Evolutionary conservation across 1,140 invertebrate species (phyloP).

Genomic region (Holotrichia oblita): DNA sequence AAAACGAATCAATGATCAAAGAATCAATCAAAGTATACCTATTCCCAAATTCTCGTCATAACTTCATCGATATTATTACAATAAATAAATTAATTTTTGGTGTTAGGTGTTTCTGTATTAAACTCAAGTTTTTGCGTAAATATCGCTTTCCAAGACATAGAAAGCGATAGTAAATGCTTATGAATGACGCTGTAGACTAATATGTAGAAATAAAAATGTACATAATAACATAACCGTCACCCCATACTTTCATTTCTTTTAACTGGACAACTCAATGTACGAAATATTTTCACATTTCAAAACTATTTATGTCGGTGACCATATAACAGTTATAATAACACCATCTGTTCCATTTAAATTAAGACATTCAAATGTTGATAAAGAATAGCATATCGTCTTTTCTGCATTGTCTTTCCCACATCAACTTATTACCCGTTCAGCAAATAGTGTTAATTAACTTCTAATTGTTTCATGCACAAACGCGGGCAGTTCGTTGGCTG

Average conservation of each 20-base stretch:
- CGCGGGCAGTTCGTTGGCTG: not conserved
- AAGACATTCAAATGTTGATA: not conserved
- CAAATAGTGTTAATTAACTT: constrained; percentile 3
- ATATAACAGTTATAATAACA: not conserved
- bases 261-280: not conserved
- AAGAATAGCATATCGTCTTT: not conserved
- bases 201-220: not conserved
- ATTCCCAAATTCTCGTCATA: too few species aligned
- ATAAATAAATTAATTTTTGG: too few species aligned
- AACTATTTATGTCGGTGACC: not conserved
- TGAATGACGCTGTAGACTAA: not conserved
- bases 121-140: too few species aligned
- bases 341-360: constrained; percentile 15
- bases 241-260: not conserved
- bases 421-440: not conserved
- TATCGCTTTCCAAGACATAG: too few species aligned
- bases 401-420: not conserved
- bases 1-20: too few species aligned
- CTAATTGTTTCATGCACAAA: constrained; percentile 8
- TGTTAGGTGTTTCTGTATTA: too few species aligned
- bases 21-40: too few species aligned
- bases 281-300: not conserved
- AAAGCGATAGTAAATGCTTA: too few species aligned
- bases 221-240: not conserved
- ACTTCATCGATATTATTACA: too few species aligned